A percentile compares a stretch with the other conserved stretches of the same genome.
These are phyloP conservation scores for Charaxes varanes DNA, from an alignment of 1,140 invertebrate genomes.

Conservation along the genomic window DNA sequence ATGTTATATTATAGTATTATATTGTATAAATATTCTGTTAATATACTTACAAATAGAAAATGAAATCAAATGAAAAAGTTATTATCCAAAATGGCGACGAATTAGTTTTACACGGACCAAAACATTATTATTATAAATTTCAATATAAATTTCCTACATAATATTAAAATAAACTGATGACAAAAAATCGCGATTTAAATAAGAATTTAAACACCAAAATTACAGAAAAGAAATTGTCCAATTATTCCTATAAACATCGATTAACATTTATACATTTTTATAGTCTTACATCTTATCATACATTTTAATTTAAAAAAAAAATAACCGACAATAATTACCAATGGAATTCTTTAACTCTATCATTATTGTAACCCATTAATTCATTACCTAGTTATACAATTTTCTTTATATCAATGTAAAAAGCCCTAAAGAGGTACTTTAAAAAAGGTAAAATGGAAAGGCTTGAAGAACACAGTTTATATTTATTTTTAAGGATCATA, in stretches of 20 bases:
- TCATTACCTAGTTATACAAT: background rate
- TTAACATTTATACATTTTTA: constrained; percentile 9
- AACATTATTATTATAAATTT: no score
- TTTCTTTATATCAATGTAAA: constrained; percentile 11
- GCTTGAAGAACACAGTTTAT: constrained; percentile 17
- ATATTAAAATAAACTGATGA: no score
- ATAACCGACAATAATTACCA: constrained; percentile 1
- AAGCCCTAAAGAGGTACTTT: constrained; percentile 9
- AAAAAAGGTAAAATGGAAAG: constrained; percentile 6
- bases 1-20: constrained; percentile 10
- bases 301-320: constrained; percentile 7
- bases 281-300: constrained; percentile 5
- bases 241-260: constrained; percentile 6
- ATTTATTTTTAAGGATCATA: constrained; percentile 2
- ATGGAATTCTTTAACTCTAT: constrained; percentile 4
- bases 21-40: constrained; percentile 18
- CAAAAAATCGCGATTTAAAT: background rate
- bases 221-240: background rate
- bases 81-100: constrained; percentile 14
- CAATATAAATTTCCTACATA: no score
- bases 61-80: constrained; percentile 3
- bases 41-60: constrained; percentile 7
- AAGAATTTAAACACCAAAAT: constrained; percentile 1
- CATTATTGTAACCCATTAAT: constrained; percentile 7
- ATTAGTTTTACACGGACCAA: no score